Base-by-base conservation (phyloP, 2,888 invertebrate genomes). In the Caenorhabditis macrosperma region DNA sequence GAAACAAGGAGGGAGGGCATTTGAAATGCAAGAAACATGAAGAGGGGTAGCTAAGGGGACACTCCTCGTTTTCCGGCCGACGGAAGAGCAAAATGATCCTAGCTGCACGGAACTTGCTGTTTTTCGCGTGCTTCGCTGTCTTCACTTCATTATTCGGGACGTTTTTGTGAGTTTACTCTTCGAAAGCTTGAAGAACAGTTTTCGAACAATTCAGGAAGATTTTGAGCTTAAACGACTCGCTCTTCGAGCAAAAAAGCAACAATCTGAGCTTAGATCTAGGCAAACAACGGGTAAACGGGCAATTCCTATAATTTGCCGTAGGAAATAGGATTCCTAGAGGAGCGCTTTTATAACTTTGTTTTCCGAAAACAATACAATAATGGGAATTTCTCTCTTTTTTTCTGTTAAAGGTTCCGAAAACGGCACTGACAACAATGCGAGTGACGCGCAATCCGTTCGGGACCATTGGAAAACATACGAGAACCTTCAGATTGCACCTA, bases 401-500 rank as follows among this genome's bases (percentile, higher is more conserved):
- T n/a, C n/a, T n/a, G n/a, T n/a, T n/a, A n/a, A n/a, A n/a, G n/a
- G n/a, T n/a, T n/a, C n/a, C n/a, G n/a, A n/a, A n/a, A n/a, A n/a
- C n/a, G n/a, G n/a, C n/a, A n/a, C n/a, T n/a, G n/a, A n/a, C n/a
- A n/a, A n/a, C n/a, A n/a, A n/a, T n/a, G n/a, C n/a, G n/a, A n/a
- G n/a, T n/a, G n/a, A n/a, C n/a, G n/a, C n/a, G n/a, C n/a, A n/a
- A n/a, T n/a, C n/a, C n/a, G n/a, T n/a, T n/a, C n/a, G n/a, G n/a
- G n/a, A n/a, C n/a, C 20, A 50, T 54, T 41, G 33, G 35, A 24
- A 44, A 12, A 69, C 30, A 22, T n/a, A 52, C 17, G 6, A 15
- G 15, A 22, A 50, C n/a, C 33, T 68, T 57, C 71, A 88, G 88
- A 33, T 66, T 88, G 4, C 63, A 84, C 28, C 57, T 87, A 4